Conservation (phyloP, 2,888 invertebrate species). For the Ormia ochracea region DNA sequence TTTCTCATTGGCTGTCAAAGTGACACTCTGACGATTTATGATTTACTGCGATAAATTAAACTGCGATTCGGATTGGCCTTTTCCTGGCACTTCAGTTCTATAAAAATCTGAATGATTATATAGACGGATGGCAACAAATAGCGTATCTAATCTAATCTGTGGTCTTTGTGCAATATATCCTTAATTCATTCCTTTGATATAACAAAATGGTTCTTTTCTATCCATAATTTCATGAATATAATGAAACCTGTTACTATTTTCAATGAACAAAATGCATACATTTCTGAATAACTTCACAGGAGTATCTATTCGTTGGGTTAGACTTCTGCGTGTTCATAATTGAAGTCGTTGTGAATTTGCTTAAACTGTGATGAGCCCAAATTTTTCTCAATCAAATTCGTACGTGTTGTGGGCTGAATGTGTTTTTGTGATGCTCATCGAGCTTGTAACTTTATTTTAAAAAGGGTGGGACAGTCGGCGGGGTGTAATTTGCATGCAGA, state of each 20-base stretch:
- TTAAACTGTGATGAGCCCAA: slow-evolving; percentile 7
- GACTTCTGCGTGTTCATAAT: too few relatives aligned
- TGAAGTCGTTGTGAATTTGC: neutral
- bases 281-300: too few relatives aligned
- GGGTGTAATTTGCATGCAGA: slow-evolving; percentile 34
- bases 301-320: too few relatives aligned
- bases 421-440: slow-evolving; percentile 11
- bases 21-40: slow-evolving; percentile 20
- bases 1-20: slow-evolving; percentile 66
- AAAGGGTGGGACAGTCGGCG: slow-evolving; percentile 44
- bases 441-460: slow-evolving; percentile 12
- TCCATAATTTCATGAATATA: too few relatives aligned
- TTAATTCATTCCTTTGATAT: too few relatives aligned
- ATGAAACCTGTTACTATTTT: too few relatives aligned
- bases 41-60: neutral
- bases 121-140: too few relatives aligned
- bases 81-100: neutral
- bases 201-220: too few relatives aligned
- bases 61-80: slow-evolving; percentile 6
- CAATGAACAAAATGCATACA: too few relatives aligned
- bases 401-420: slow-evolving; percentile 23
- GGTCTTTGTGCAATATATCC: too few relatives aligned
- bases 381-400: neutral
- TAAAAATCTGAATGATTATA: too few relatives aligned
- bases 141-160: too few relatives aligned